Evolutionary conservation across 1,140 invertebrate genomes (phyloP), one percentile per base, ranked within the genome.

Genomic region (Drosophila pectinifera): DNA sequence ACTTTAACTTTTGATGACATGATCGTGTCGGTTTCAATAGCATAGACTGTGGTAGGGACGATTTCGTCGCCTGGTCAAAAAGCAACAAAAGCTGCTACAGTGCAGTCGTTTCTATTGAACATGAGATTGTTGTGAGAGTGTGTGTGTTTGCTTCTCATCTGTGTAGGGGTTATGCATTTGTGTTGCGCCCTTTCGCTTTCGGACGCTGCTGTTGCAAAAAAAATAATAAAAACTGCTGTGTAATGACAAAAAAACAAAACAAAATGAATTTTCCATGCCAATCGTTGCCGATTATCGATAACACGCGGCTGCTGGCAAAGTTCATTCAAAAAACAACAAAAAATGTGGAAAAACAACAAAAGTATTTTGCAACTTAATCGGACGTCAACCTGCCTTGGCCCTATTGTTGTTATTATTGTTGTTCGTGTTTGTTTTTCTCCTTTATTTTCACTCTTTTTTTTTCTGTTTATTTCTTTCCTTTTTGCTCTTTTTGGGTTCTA

Each of bases 181-280:
- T 63, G 56, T 65, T 63, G 75, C 70, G 83, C 83, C 83, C 83
- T 86, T 86, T 86, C 83, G 83, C 83, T 86, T 86, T 86, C 83
- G 72, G 83, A 75, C 78, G 56, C 70, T 74, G 82, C 43, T 81
- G 73, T 74, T 82, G 56, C 64, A 69, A 73, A 48, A 28, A 56
- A 54, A 73, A 73, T 42, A 68, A 59, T 18, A 64, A 70, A 65
- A 68, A 67, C 24, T 18, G 77, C 82, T 75, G 69, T 39, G 68
- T 75, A 85, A 81, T 81, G 64, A 45, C 45, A 78, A 62, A 38
- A 62, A 53, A 55, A 14, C 11, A 41, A 46, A 65, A 42, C 45
- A 62, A 73, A 65, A 65, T 43, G 41, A 39, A 59, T 59, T 65
- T 78, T 78, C 55, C 68, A 58, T 62, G 61, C 45, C 46, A 75